phyloP scores from a whole-genome alignment of 2,113 vertebrate genomes.

The Aplodontia rufa region DNA sequence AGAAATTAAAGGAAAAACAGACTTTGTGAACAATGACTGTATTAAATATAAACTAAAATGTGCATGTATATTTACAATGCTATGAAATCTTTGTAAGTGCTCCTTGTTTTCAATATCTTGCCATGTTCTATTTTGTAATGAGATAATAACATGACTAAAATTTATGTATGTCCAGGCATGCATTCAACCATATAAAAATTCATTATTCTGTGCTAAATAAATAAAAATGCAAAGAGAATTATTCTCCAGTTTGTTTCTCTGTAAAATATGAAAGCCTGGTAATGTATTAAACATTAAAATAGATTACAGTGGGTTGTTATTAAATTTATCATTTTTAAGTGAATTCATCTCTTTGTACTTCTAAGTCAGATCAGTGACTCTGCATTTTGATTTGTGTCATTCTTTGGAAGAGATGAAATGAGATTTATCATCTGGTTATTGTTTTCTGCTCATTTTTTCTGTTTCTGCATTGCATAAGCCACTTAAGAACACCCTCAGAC shows the following conservation, averaged over 20 bases:
- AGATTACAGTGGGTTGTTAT: conserved; percentile 53
- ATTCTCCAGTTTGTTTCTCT: conserved; percentile 50
- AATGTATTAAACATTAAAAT: conserved; percentile 32
- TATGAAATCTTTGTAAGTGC: neutral
- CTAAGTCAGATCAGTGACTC: conserved; percentile 65
- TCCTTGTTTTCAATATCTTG: conserved; percentile 9
- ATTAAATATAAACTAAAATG: neutral
- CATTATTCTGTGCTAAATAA: conserved; percentile 67
- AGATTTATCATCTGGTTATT: conserved; percentile 7
- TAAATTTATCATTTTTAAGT: conserved; percentile 65
- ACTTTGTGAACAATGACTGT: neutral
- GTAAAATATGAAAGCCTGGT: conserved; percentile 55
- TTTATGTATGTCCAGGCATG: conserved; percentile 36
- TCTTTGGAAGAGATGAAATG: conserved; percentile 56
- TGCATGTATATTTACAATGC: neutral
- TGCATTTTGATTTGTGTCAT: conserved; percentile 51
- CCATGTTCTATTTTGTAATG: conserved; percentile 54
- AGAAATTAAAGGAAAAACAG: conserved; percentile 19
- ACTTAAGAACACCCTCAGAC: neutral
- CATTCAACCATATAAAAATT: conserved; percentile 46
- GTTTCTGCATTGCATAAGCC: conserved; percentile 22
- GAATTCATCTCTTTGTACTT: conserved; percentile 50
- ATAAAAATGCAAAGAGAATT: conserved; percentile 60
- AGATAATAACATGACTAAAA: conserved; percentile 31
- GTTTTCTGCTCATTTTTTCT: conserved; percentile 42